These are phyloP conservation scores for Vanacampus margaritifer DNA, from an alignment of 2,113 vertebrate genomes.

Conservation along the genomic window DNA sequence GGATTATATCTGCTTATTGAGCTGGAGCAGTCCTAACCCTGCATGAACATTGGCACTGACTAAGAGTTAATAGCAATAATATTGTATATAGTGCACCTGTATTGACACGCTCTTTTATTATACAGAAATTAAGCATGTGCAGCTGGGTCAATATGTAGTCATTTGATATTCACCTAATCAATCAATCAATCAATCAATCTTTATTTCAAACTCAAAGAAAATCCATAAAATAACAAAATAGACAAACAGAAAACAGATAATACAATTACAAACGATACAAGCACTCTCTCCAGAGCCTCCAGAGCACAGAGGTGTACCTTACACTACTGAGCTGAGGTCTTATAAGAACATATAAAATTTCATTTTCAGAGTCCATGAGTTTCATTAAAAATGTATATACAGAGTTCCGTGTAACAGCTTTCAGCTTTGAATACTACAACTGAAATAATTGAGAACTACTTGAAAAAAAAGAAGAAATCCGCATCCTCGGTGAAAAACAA, in stretches of 20 bases:
- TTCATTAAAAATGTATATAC: no score
- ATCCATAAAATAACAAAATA: no score
- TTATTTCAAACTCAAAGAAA: no score
- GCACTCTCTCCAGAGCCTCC: no score
- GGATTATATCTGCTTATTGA: constrained; percentile 45
- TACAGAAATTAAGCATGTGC: background rate
- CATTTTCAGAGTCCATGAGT: no score
- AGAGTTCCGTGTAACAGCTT: no score
- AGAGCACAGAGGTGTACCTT: no score
- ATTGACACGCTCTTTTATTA: background rate
- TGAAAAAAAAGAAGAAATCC: background rate
- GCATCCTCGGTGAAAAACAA: constrained; percentile 1
- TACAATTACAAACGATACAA: no score
- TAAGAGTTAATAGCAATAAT: background rate
- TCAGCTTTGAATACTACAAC: background rate
- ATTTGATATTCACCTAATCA: background rate
- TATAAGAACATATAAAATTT: no score
- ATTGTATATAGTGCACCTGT: background rate
- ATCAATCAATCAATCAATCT: no score
- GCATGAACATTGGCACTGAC: constrained; percentile 10
- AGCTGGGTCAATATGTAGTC: background rate
- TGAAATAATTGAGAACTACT: background rate
- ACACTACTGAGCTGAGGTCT: no score
- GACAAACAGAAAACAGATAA: no score
- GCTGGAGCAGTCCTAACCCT: constrained; percentile 12